Conservation (phyloP, 1,140 invertebrate genomes). For the Drosophila triauraria region DNA sequence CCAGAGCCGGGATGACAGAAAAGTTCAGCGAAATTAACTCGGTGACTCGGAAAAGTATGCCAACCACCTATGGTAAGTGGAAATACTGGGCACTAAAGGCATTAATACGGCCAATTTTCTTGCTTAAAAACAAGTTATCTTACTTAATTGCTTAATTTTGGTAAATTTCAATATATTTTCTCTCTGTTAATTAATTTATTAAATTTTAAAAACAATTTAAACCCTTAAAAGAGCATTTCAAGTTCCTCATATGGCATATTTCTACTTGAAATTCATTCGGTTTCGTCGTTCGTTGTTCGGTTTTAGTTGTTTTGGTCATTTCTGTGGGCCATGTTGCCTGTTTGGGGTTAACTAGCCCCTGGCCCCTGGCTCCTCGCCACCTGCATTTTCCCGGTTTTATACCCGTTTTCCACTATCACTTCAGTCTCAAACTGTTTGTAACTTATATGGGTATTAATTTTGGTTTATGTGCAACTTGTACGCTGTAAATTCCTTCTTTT, state of each 20-base stretch:
- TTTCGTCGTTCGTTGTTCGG: background rate
- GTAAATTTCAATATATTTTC: too few relatives aligned
- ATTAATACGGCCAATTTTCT: background rate
- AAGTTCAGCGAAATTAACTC: conserved; percentile 27
- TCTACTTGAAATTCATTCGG: conserved; percentile 1
- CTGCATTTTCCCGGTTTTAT: background rate
- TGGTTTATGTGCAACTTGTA: conserved; percentile 76
- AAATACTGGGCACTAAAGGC: background rate
- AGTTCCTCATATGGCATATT: background rate
- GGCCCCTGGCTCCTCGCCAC: background rate
- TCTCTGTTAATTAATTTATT: background rate
- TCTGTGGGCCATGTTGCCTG: conserved; percentile 35
- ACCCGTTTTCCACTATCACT: conserved; percentile 1
- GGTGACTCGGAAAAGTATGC: conserved; percentile 10
- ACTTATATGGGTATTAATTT: conserved; percentile 75
- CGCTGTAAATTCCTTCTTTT: conserved; percentile 55
- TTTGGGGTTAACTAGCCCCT: too few relatives aligned
- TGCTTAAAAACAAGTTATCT: too few relatives aligned
- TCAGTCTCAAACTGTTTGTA: conserved; percentile 42
- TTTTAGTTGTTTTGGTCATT: conserved; percentile 42
- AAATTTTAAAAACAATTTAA: background rate
- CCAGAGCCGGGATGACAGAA: background rate
- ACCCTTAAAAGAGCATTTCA: background rate
- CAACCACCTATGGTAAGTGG: background rate
- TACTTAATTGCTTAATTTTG: too few relatives aligned